Percentiles rank a stretch among this genome's conserved stretches.
Evolutionary conservation across 2,113 vertebrate species (phyloP).

Genomic region (Synchiropus splendidus): DNA sequence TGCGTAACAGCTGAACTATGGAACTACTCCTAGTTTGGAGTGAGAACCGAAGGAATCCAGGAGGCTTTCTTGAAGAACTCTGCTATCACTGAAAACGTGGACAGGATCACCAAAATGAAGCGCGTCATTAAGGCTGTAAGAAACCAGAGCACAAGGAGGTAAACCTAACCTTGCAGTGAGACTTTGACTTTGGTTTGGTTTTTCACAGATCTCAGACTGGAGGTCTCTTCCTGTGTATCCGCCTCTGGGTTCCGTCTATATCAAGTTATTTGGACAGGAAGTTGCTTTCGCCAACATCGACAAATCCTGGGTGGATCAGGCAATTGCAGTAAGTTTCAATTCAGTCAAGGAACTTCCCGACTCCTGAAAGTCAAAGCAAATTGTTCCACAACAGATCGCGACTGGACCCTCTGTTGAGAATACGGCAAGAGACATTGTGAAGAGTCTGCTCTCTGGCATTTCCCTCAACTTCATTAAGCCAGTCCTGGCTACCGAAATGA

Average conservation of each 20-base stretch:
- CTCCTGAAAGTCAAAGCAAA: background rate
- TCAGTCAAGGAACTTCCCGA: background rate
- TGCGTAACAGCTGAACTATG: background rate
- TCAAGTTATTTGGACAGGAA: conserved; percentile 76
- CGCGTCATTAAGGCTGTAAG: conserved; percentile 70
- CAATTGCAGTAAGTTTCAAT: conserved; percentile 55
- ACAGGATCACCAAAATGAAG: conserved; percentile 72
- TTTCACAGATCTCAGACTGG: conserved; percentile 64
- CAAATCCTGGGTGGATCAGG: conserved; percentile 59
- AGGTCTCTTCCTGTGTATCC: conserved; percentile 52
- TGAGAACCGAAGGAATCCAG: conserved; percentile 72
- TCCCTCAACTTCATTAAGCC: conserved; percentile 53
- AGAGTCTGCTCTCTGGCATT: conserved; percentile 42
- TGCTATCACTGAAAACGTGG: conserved; percentile 33
- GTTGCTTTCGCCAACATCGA: conserved; percentile 61
- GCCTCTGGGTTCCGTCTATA: conserved; percentile 58
- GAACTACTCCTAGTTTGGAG: conserved; percentile 54
- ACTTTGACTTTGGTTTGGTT: background rate
- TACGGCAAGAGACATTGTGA: conserved; percentile 16
- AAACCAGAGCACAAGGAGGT: background rate
- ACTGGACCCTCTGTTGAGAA: conserved; percentile 7
- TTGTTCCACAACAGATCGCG: conserved; percentile 32
- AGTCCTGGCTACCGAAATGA: conserved; percentile 57
- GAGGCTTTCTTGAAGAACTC: conserved; percentile 64
- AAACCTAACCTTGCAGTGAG: background rate